Evolutionary conservation across 2,113 vertebrate species (phyloP).

Genomic region (Columbina picui): DNA sequence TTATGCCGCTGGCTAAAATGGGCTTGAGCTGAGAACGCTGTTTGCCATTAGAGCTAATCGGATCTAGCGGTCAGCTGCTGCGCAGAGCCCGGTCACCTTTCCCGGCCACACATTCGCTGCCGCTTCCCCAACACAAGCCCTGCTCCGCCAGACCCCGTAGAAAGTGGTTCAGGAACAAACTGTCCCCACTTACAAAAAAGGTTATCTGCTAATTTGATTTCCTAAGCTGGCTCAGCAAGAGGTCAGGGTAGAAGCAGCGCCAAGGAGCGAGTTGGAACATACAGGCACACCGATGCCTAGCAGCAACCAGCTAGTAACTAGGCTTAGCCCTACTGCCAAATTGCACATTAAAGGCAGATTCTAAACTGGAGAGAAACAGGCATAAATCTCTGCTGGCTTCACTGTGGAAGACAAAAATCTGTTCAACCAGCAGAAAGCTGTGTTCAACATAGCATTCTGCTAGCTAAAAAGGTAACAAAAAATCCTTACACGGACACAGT

Average conservation of each 20-base stretch:
- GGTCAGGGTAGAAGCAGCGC: neutral
- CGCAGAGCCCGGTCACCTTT: neutral
- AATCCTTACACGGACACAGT: neutral
- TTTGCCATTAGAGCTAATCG: neutral
- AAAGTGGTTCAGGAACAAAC: neutral
- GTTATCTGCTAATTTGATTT: neutral
- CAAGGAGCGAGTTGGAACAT: neutral
- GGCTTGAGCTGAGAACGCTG: neutral
- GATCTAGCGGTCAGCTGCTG: neutral
- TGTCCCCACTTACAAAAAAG: neutral
- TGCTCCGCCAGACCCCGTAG: neutral
- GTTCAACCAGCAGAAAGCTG: neutral
- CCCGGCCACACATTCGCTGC: neutral
- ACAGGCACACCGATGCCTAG: neutral
- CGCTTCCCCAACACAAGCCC: neutral
- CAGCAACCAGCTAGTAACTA: neutral
- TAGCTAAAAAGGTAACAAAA: neutral
- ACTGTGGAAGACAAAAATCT: neutral
- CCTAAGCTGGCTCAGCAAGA: neutral
- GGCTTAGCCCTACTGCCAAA: neutral
- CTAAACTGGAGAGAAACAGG: fast-evolving
- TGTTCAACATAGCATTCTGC: neutral
- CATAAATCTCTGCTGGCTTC: neutral
- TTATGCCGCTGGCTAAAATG: neutral
- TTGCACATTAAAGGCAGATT: neutral